phyloP scores from a whole-genome alignment of 2,797 vertebrate species.

The Intellagama lesueurii region DNA sequence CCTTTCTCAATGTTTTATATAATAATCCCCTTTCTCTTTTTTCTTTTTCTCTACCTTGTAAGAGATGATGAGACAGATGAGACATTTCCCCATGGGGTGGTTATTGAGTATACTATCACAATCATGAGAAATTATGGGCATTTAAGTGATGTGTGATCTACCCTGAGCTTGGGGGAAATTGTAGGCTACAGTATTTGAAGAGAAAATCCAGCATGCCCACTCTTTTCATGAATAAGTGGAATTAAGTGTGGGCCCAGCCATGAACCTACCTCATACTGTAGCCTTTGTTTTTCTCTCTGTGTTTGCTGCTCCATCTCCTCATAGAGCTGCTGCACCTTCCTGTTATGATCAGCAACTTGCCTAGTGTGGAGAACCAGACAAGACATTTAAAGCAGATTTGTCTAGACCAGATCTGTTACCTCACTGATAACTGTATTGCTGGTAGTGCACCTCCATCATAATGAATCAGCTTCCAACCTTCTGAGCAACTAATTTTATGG shows the following conservation, averaged over 20 bases:
- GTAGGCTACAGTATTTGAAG: too few relatives aligned
- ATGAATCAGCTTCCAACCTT: neutral
- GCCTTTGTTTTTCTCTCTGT: slow-evolving; percentile 62
- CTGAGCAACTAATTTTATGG: neutral
- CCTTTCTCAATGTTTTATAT: neutral
- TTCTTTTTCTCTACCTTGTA: neutral
- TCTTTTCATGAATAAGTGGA: slow-evolving; percentile 5
- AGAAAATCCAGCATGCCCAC: neutral
- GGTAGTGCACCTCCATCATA: neutral
- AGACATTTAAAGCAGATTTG: neutral
- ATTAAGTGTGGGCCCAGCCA: neutral
- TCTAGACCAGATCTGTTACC: neutral
- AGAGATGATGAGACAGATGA: neutral
- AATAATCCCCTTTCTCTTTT: neutral
- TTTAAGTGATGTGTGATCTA: neutral
- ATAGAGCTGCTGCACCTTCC: slow-evolving; percentile 75
- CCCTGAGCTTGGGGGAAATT: neutral
- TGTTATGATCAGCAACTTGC: slow-evolving; percentile 72
- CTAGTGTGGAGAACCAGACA: slow-evolving; percentile 52
- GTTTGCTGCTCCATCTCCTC: slow-evolving; percentile 81
- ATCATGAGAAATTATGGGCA: neutral
- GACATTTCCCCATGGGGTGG: neutral
- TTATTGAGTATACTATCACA: neutral
- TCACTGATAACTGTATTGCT: neutral
- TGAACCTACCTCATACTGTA: slow-evolving; percentile 73